Conservation (phyloP, 92 coral and sea anemone genomes). For the Epizoanthus scotinus region DNA sequence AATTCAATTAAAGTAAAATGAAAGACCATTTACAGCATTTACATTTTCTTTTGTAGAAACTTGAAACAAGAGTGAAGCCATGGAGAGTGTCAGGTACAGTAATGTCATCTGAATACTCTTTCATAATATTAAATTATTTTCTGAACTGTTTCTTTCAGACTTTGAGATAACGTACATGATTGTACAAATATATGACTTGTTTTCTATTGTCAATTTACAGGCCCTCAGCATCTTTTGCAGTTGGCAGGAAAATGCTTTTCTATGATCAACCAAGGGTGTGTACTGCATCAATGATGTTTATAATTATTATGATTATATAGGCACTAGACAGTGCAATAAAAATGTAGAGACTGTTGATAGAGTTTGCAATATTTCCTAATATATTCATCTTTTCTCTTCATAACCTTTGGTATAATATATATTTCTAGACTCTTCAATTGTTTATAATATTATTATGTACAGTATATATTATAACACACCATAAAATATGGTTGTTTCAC, state of each 20-base stretch:
- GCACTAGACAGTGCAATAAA: no score
- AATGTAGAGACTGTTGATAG: no score
- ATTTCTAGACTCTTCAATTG: no score
- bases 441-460: no score
- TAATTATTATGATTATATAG: not conserved
- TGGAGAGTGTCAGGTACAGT: constrained; percentile 71
- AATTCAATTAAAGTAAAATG: no score
- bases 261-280: constrained; percentile 76
- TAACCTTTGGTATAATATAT: no score
- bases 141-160: not conserved
- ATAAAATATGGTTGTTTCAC: no score
- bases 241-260: constrained; percentile 87
- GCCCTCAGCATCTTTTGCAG: constrained; percentile 78
- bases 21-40: no score
- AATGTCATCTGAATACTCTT: not conserved
- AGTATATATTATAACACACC: no score
- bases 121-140: not conserved
- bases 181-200: no score
- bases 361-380: no score
- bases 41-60: constrained; percentile 8
- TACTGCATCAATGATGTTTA: not conserved
- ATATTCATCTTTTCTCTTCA: no score
- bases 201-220: constrained; percentile 33
- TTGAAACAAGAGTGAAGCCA: constrained; percentile 69
- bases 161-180: not conserved